Evolutionary conservation across 1,140 invertebrate genomes (phyloP), one percentile per base, ranked within the genome.

Genomic region (Achatina immaculata): DNA sequence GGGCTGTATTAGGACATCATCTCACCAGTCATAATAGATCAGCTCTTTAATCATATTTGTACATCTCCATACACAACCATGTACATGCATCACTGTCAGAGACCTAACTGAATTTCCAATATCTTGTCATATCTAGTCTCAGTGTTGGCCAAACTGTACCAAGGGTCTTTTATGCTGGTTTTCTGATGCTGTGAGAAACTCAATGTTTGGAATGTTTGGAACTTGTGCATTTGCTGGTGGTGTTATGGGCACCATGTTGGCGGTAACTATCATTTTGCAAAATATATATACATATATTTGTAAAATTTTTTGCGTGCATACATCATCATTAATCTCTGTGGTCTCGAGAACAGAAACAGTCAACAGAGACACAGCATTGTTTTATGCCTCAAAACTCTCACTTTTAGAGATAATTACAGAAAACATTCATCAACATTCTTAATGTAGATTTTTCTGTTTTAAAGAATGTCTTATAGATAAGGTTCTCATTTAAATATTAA

Each of bases 191-290:
- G 82, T 88, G 21, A 85, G 91, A 36, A 92, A 93, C 84, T 86
- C 90, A 48, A 88, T 93, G 34, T 92, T 93, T 86, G 93, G 93
- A 9, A 86, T 92, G 77, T 91, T 93, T 85, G 92, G 92, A 11
- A 93, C 93, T 3, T 92, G 92, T 81, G 91, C 91, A 11, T 93
- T 92, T 89, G 90, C 89, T 51, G 93, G 92, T 66, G 92, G 92
- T n/a, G 90, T 93, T 68, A 83, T 91, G 42, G 92, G 92, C 40
- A 92, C 93, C n/a, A 90, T 89, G 42, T 58, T 93, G 16, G 92
- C 93, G 9, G 92, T 93, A 84, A 88, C 88, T 87, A 82, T 31
- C 48, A n/a, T 43, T 28, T n/a, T n/a, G n/a, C n/a, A n/a, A n/a
- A n/a, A n/a, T n/a, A 4, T 71, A 6, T n/a, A n/a, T 14, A 51